phyloP scores from a whole-genome alignment of 2,888 invertebrate genomes.

The Fragum sueziense region DNA sequence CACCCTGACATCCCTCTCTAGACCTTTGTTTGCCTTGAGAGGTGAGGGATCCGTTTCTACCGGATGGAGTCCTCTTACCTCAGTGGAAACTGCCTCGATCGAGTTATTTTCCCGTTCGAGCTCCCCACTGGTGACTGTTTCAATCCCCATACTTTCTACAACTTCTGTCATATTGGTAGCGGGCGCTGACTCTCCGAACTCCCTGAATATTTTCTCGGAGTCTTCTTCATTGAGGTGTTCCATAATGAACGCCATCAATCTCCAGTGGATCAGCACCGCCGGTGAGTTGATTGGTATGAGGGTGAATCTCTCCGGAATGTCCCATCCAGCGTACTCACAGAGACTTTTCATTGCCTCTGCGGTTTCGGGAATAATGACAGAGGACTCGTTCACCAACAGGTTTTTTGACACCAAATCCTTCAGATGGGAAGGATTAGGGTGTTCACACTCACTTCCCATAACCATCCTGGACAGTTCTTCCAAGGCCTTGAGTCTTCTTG shows the following conservation, averaged over 20 bases:
- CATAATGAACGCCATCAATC: background rate
- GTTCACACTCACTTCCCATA: too few relatives aligned
- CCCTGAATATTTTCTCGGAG: background rate
- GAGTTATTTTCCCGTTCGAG: background rate
- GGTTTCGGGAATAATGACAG: background rate
- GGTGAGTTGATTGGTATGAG: conserved; percentile 15
- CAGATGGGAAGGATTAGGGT: background rate
- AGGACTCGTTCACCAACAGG: background rate
- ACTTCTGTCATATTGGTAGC: background rate
- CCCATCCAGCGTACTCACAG: background rate
- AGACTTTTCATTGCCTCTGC: background rate
- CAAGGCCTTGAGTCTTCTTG: background rate
- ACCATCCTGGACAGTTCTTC: background rate
- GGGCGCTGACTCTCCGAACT: background rate
- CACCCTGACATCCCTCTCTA: background rate
- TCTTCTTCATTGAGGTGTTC: background rate
- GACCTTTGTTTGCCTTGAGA: background rate
- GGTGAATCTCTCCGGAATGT: conserved; percentile 10
- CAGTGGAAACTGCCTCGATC: too few relatives aligned
- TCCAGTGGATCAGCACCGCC: conserved; percentile 21
- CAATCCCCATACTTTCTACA: background rate
- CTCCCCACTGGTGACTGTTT: background rate
- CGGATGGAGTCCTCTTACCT: background rate
- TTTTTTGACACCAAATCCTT: background rate
- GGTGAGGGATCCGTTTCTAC: background rate